phyloP scores from a whole-genome alignment of 2,888 invertebrate genomes.

The Cacoxenus indagator region DNA sequence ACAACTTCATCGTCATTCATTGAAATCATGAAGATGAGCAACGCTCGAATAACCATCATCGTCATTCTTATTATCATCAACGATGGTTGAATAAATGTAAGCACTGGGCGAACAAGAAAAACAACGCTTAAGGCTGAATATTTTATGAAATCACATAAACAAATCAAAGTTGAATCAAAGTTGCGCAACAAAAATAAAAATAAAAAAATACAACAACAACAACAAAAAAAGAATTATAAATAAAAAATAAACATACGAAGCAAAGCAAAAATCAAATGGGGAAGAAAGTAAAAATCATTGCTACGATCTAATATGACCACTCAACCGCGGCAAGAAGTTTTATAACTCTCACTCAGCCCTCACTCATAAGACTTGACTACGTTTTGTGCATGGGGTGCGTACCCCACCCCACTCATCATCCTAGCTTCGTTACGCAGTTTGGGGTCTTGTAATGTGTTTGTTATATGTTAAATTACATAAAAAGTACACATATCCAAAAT shows the following conservation, averaged over 20 bases:
- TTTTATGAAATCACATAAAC: constrained; percentile 66
- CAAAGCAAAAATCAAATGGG: neutral
- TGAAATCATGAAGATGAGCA: constrained; percentile 5
- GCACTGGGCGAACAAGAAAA: constrained; percentile 23
- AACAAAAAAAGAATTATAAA: neutral
- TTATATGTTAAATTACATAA: constrained; percentile 59
- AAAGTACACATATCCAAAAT: constrained; percentile 32
- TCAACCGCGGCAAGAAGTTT: constrained; percentile 53
- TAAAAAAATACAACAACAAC: constrained; percentile 26
- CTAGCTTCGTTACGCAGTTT: neutral
- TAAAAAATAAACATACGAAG: constrained; percentile 11
- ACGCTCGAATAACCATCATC: constrained; percentile 19
- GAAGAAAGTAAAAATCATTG: constrained; percentile 43
- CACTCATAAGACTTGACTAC: too few species aligned
- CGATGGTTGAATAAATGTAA: constrained; percentile 14
- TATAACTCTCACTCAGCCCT: neutral
- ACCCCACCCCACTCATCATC: neutral
- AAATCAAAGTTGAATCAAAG: constrained; percentile 63
- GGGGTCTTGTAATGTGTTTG: constrained; percentile 52
- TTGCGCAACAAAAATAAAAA: constrained; percentile 35
- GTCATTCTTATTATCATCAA: neutral
- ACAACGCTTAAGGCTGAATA: constrained; percentile 63
- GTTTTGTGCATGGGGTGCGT: too few species aligned
- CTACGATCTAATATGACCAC: constrained; percentile 62
- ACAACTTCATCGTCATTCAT: constrained; percentile 45